phyloP scores from a whole-genome alignment of 2,797 vertebrate species.

The Sebastiscus albofasciatus region DNA sequence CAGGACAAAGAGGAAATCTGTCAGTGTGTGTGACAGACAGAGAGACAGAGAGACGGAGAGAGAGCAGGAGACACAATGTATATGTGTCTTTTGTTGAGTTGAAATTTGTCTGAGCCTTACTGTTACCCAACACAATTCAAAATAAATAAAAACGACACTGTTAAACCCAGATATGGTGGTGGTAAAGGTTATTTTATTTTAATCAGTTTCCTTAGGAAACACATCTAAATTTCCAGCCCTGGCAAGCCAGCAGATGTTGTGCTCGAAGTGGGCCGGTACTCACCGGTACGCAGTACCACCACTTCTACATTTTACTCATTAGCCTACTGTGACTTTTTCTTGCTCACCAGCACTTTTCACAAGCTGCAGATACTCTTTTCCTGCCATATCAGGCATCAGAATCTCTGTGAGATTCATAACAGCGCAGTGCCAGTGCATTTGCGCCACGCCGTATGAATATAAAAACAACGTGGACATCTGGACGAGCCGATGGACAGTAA shows the following conservation, averaged over 20 bases:
- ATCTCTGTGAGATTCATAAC: too few relatives aligned
- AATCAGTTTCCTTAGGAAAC: neutral
- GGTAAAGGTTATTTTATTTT: neutral
- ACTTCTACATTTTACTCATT: too few relatives aligned
- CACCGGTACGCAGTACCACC: too few relatives aligned
- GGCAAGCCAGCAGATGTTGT: too few relatives aligned
- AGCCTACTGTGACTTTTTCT: too few relatives aligned
- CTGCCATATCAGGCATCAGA: too few relatives aligned
- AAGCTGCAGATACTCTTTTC: too few relatives aligned
- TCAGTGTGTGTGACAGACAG: neutral
- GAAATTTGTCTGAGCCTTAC: neutral
- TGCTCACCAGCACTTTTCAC: too few relatives aligned
- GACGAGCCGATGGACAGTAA: too few relatives aligned
- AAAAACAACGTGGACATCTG: too few relatives aligned
- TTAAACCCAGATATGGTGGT: neutral
- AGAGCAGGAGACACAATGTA: neutral
- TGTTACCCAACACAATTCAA: neutral
- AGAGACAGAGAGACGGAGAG: neutral
- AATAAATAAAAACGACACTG: neutral
- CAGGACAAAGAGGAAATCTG: conserved; percentile 41
- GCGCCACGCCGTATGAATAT: too few relatives aligned
- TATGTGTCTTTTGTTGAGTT: neutral
- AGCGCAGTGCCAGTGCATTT: fast-evolving
- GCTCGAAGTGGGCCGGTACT: too few relatives aligned
- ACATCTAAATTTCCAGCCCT: conserved; percentile 5